These are phyloP conservation scores for Chrysochloris asiatica DNA, from an alignment of 2,113 vertebrate genomes.

Conservation along the genomic window DNA sequence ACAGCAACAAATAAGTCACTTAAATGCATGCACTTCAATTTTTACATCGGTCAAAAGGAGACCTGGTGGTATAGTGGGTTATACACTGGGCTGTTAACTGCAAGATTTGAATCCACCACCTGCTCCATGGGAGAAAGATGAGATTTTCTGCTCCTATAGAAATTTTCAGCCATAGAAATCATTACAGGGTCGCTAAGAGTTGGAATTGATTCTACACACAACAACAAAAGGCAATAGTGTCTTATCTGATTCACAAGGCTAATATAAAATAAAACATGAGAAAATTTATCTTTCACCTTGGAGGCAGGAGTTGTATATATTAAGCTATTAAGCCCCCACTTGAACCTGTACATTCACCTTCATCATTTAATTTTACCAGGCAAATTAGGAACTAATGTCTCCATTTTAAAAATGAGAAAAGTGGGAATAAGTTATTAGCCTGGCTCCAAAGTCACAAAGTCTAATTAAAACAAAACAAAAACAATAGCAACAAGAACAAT, in stretches of 20 bases:
- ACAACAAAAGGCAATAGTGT: neutral
- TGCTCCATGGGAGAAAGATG: no score
- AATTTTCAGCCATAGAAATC: no score
- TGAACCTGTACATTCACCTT: neutral
- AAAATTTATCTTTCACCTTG: neutral
- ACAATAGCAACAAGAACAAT: neutral
- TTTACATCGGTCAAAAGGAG: no score
- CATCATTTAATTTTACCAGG: neutral
- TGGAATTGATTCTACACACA: no score
- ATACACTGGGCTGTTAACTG: no score
- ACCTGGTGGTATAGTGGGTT: no score
- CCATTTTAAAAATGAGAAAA: neutral
- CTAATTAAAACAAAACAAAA: neutral
- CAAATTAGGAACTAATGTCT: neutral
- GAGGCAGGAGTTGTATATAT: neutral
- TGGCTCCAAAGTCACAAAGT: neutral
- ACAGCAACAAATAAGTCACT: constrained; percentile 2
- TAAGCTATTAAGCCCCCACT: neutral
- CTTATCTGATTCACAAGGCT: neutral
- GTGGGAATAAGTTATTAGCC: neutral
- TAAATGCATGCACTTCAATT: neutral
- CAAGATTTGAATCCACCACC: no score
- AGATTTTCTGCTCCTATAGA: no score
- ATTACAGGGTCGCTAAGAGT: no score
- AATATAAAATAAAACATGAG: neutral